Conservation (phyloP, 2,113 vertebrate species). For the Alexandromys fortis region DNA sequence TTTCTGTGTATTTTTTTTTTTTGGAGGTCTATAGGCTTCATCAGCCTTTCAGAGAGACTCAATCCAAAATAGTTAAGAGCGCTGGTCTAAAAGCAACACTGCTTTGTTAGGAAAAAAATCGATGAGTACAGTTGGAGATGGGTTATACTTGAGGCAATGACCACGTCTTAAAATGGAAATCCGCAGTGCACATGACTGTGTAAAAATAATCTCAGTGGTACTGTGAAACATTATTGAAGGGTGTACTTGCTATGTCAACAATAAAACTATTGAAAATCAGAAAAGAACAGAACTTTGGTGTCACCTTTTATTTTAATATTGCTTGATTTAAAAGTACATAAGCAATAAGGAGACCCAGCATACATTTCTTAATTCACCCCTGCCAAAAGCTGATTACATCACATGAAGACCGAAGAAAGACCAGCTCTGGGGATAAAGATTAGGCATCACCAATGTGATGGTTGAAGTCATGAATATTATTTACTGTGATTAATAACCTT, state of each 20-base stretch:
- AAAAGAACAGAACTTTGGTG: neutral
- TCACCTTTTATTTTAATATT: neutral
- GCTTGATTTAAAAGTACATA: neutral
- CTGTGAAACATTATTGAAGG: neutral
- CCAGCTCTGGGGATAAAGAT: neutral
- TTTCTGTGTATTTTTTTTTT: slow-evolving; percentile 29
- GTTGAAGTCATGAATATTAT: neutral
- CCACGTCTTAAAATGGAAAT: neutral
- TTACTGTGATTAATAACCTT: neutral
- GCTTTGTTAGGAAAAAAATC: slow-evolving; percentile 56
- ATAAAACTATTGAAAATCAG: neutral
- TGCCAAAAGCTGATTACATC: neutral
- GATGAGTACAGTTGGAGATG: neutral
- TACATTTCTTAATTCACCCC: neutral
- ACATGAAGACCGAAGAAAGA: neutral
- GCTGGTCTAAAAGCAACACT: slow-evolving; percentile 51
- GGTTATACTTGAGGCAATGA: neutral
- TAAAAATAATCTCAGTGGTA: neutral
- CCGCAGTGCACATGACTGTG: too few species aligned
- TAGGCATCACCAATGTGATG: neutral
- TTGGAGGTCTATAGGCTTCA: slow-evolving; percentile 53
- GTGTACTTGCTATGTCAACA: neutral
- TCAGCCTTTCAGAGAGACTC: slow-evolving; percentile 50
- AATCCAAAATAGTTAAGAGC: slow-evolving; percentile 46
- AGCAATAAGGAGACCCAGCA: neutral